A percentile compares a stretch with the other conserved stretches of the same genome.
phyloP scores from a whole-genome alignment of 2,113 vertebrate species.

The Capreolus pygargus region DNA sequence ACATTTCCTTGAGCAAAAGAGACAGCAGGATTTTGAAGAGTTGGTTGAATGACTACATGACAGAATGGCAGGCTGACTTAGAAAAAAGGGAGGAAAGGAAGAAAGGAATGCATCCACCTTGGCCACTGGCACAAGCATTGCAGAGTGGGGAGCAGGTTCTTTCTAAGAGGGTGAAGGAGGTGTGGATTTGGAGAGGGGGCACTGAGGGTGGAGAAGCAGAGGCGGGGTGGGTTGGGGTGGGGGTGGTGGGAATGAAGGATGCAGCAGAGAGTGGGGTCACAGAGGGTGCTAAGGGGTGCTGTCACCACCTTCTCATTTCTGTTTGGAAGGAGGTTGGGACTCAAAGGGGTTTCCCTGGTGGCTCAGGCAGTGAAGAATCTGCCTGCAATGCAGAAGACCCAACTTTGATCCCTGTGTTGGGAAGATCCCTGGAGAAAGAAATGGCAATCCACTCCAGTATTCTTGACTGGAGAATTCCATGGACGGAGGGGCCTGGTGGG shows the following conservation, averaged over 20 bases:
- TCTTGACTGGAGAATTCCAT: neutral
- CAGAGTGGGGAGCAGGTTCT: accelerated
- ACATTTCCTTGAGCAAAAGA: neutral
- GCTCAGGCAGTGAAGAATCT: neutral
- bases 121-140: accelerated
- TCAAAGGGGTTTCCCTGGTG: neutral
- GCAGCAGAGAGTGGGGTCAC: accelerated
- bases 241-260: accelerated
- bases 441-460: neutral
- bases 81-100: neutral
- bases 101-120: accelerated
- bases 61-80: neutral
- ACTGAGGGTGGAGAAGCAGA: accelerated
- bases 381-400: neutral
- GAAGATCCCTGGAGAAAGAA: neutral
- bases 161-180: neutral
- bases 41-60: neutral
- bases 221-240: accelerated
- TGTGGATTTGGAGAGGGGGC: accelerated
- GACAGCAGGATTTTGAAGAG: accelerated
- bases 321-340: neutral
- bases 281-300: accelerated
- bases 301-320: neutral
- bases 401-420: accelerated
- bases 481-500: neutral